Evolutionary conservation across 2,797 vertebrate species (phyloP).

Genomic region (Rhinogobio ventralis): DNA sequence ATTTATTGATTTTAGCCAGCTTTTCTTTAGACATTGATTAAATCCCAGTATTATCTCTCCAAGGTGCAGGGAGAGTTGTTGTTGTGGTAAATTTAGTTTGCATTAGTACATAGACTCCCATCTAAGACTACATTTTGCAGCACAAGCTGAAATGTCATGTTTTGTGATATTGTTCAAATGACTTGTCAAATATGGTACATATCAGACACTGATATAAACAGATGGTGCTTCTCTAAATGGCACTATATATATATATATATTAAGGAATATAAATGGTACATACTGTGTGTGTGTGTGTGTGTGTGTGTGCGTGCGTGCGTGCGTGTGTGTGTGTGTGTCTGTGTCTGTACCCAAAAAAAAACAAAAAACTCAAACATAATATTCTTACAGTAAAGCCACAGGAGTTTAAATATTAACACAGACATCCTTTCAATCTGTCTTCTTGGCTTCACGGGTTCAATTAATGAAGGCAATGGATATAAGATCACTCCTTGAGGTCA

Average conservation of each 20-base stretch:
- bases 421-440: constrained; percentile 48
- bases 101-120: background rate
- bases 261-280: no score
- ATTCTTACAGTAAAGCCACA: background rate
- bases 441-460: constrained; percentile 65
- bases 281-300: no score
- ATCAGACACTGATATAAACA: background rate
- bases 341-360: background rate
- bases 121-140: no score
- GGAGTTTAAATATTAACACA: constrained; percentile 12
- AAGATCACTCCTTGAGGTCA: constrained; percentile 64
- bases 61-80: background rate
- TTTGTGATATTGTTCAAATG: background rate
- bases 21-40: constrained; percentile 78
- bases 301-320: no score
- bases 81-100: background rate
- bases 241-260: no score
- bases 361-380: background rate
- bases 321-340: no score
- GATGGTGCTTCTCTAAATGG: background rate
- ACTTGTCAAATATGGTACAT: background rate
- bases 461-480: constrained; percentile 74
- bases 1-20: constrained; percentile 76
- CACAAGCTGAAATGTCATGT: background rate
- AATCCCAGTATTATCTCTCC: constrained; percentile 64